Base-by-base conservation (phyloP, 2,113 vertebrate genomes). In the Sclerurus mexicanus region DNA sequence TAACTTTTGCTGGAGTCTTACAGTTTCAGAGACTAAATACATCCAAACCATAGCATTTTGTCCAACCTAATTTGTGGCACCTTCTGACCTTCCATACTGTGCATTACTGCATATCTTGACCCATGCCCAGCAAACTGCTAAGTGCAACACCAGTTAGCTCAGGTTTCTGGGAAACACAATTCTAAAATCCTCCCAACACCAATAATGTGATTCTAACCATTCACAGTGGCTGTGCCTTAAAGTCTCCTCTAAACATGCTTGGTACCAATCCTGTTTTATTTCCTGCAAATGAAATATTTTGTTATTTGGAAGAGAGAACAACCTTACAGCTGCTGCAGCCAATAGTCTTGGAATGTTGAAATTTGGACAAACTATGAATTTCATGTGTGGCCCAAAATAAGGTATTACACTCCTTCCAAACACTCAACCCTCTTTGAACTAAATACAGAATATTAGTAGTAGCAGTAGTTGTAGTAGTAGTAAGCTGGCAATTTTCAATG, bases 111-210 rank as follows among this genome's bases (percentile, higher is more conserved):
- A 0, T 66, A 83, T 73, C 87, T 87, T 23, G 5, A 55, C 22
- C 35, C 71, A 86, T 3, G 0, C 82, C 76, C 72, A 86, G 82
- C 40, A 74, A 90, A 87, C 76, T 13, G 33, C 13, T 20, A 39
- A 55, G 83, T 23, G 42, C 46, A 59, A 69, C 55, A 74, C 28
- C 9, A 6, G 16, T 55, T 69, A 91, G 89, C 72, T 64, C 79
- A 84, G 95, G 91, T 94, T 90, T 87, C 82, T 77, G 55, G 86
- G 92, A 88, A 94, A 92, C n/a, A 52, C 18, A 35, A 50, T 52
- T 13, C 63, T 67, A 55, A 91, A 93, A 90, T 47, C 71, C 47
- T 79, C 39, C n/a, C 33, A 49, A 49, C 12, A 58, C 62, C 8
- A 20, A 24, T 7, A 78, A 67, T 0, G 10, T 31, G 67, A 87